Evolutionary conservation across 2,113 vertebrate species (phyloP).

Genomic region (Tetrax tetrax): DNA sequence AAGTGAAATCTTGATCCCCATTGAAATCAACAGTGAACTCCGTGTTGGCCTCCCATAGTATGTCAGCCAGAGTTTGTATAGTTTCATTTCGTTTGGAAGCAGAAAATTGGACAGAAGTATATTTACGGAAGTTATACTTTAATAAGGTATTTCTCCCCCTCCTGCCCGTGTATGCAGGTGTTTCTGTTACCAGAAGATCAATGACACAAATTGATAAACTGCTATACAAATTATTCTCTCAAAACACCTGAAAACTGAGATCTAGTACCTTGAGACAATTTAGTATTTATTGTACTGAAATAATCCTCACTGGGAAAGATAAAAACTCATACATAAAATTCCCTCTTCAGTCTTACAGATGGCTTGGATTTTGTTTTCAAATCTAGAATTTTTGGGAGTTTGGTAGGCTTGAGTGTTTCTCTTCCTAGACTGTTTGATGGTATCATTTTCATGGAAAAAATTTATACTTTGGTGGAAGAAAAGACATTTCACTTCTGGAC

Average conservation of each 20-base stretch:
- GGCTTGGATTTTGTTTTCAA: not conserved
- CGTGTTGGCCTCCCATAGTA: not conserved
- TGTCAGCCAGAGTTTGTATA: not conserved
- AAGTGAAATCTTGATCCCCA: not conserved
- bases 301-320: not conserved
- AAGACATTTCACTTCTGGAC: not conserved
- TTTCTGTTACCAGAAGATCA: not conserved
- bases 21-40: not conserved
- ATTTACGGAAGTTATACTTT: not conserved
- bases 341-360: not conserved
- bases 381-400: fast-evolving
- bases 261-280: not conserved
- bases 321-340: not conserved
- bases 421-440: not conserved
- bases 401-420: not conserved
- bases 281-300: not conserved
- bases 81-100: not conserved
- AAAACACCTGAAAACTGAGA: not conserved
- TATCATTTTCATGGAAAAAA: not conserved
- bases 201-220: not conserved
- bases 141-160: not conserved
- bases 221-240: not conserved
- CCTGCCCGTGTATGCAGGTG: not conserved
- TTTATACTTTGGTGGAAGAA: not conserved
- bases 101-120: not conserved